phyloP scores from a whole-genome alignment of 2,113 vertebrate species.

The Coturnix japonica region DNA sequence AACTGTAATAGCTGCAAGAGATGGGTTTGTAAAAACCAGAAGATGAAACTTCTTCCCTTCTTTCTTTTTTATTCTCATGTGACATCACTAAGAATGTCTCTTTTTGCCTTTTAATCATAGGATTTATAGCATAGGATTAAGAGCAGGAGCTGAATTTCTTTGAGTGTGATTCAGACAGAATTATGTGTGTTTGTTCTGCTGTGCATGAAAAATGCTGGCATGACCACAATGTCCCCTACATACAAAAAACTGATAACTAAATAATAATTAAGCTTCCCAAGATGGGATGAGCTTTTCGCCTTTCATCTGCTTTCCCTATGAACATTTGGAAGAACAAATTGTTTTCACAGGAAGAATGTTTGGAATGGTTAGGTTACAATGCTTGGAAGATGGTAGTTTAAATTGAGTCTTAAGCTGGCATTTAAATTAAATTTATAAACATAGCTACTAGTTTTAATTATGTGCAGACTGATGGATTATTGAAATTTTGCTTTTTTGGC shows the following conservation, averaged over 20 bases:
- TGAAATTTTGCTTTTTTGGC: background rate
- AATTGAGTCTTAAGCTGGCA: constrained; percentile 20
- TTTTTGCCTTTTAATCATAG: constrained; percentile 41
- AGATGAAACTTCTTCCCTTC: fast-evolving
- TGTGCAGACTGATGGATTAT: background rate
- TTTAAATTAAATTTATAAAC: constrained; percentile 41
- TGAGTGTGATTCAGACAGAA: background rate
- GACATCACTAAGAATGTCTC: background rate
- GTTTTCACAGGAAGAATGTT: constrained; percentile 21
- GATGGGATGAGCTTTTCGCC: background rate
- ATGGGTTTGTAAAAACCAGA: constrained; percentile 21
- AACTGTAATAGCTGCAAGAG: constrained; percentile 16
- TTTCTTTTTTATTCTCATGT: background rate
- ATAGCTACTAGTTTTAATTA: constrained; percentile 24
- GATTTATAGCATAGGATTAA: background rate
- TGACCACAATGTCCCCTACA: background rate
- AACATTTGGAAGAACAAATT: constrained; percentile 54
- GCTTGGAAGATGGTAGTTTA: constrained; percentile 20
- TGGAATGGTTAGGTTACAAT: background rate
- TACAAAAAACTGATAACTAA: constrained; percentile 35
- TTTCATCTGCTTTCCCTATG: constrained; percentile 8
- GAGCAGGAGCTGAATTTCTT: background rate
- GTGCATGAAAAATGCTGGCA: background rate
- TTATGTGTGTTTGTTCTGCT: constrained; percentile 21
- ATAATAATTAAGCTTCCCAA: constrained; percentile 25